phyloP scores from a whole-genome alignment of 92 coral and sea anemone species.

The Epizoanthus rinbou region DNA sequence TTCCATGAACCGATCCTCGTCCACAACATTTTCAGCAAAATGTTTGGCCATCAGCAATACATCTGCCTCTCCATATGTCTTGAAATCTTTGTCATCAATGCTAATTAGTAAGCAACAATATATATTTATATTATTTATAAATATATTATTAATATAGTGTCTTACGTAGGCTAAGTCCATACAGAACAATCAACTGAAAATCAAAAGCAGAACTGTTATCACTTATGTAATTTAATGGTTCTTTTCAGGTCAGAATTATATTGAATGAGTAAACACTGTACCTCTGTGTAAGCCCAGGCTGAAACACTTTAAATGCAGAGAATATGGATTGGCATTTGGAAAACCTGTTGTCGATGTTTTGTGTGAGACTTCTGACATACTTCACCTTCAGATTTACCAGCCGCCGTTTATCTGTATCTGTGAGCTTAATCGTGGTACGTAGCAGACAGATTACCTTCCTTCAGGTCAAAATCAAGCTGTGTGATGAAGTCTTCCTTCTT shows the following conservation, averaged over 20 bases:
- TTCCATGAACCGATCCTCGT: constrained; percentile 17
- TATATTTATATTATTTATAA: too few species aligned
- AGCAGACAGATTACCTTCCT: constrained; percentile 26
- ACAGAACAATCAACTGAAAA: neutral
- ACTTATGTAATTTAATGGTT: too few species aligned
- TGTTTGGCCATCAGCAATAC: constrained; percentile 30
- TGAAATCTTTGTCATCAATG: constrained; percentile 17
- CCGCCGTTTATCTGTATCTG: constrained; percentile 12
- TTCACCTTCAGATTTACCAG: constrained; percentile 31
- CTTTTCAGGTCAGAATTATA: too few species aligned
- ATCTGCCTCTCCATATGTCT: constrained; percentile 32
- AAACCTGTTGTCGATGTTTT: constrained; percentile 32
- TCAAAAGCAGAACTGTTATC: too few species aligned
- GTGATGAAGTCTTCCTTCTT: constrained; percentile 1
- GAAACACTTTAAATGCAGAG: constrained; percentile 34
- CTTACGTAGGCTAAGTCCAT: constrained; percentile 5
- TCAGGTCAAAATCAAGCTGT: neutral
- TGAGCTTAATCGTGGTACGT: constrained; percentile 22
- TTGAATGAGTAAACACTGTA: neutral
- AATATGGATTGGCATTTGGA: constrained; percentile 38
- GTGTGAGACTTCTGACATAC: constrained; percentile 32
- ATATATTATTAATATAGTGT: neutral
- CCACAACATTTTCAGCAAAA: constrained; percentile 15
- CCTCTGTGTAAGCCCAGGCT: constrained; percentile 29
- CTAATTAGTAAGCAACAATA: constrained; percentile 16